A percentile compares a stretch with the other conserved stretches of the same genome.
These are phyloP conservation scores for Microcebus griseorufus DNA, from an alignment of 2,113 vertebrate species.

Conservation along the genomic window DNA sequence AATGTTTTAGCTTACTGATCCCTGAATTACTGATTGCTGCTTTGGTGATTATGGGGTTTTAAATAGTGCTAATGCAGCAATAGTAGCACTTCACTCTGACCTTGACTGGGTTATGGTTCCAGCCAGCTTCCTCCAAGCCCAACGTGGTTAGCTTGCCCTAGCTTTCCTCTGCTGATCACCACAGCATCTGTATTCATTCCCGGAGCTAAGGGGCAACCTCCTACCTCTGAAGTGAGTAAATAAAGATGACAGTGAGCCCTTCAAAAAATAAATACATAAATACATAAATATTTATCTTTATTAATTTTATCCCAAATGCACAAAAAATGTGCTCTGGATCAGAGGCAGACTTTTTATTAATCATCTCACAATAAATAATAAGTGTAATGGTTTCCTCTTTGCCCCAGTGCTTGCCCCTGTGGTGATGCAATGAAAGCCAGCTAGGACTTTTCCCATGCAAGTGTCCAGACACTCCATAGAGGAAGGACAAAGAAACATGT, in stretches of 20 bases:
- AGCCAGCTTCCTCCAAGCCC: slow-evolving; percentile 9
- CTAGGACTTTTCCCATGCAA: not conserved
- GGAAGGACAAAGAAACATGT: not conserved
- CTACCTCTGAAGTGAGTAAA: slow-evolving; percentile 59
- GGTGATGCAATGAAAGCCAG: not conserved
- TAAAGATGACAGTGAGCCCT: slow-evolving; percentile 42
- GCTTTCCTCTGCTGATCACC: slow-evolving; percentile 2
- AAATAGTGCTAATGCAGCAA: not conserved
- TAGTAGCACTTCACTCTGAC: slow-evolving; percentile 1
- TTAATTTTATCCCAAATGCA: not conserved
- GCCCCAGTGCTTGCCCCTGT: not conserved
- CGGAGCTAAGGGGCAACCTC: not conserved
- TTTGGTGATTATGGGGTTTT: not conserved
- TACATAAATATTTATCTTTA: not conserved
- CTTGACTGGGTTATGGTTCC: not conserved
- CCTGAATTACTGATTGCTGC: not conserved
- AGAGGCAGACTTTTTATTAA: not conserved
- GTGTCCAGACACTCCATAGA: not conserved
- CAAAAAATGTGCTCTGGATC: not conserved
- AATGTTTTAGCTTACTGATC: not conserved
- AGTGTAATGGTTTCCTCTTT: not conserved
- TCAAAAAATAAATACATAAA: not conserved
- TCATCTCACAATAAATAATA: not conserved
- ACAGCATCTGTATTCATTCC: slow-evolving; percentile 9
- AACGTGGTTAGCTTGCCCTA: not conserved